Evolutionary conservation across 2,797 vertebrate species (phyloP).

Genomic region (Octomys mimax): DNA sequence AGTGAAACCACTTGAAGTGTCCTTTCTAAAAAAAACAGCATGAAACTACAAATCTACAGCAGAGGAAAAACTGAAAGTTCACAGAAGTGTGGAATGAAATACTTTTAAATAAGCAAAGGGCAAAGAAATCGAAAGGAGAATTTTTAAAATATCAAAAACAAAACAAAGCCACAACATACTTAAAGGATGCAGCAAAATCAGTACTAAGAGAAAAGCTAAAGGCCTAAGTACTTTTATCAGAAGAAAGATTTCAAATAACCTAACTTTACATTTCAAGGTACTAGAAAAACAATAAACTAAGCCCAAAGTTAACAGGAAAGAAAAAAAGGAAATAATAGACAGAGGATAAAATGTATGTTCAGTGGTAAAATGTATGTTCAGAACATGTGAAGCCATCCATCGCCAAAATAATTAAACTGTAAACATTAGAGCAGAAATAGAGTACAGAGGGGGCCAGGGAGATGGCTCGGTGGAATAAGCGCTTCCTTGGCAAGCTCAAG

Average conservation of each 20-base stretch:
- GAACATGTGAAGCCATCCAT: background rate
- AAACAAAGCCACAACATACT: background rate
- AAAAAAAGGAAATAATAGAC: background rate
- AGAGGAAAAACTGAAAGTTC: constrained; percentile 4
- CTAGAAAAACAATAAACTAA: background rate
- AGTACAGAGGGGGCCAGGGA: too few relatives aligned
- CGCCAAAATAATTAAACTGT: background rate
- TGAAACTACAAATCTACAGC: background rate
- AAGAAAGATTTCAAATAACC: constrained; percentile 19
- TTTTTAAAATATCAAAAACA: background rate
- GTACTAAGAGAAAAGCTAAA: background rate
- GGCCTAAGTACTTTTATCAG: background rate
- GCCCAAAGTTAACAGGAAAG: constrained; percentile 20
- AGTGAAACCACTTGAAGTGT: background rate
- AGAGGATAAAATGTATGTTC: background rate
- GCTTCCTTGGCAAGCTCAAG: too few relatives aligned
- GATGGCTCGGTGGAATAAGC: too few relatives aligned
- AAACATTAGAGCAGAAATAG: background rate
- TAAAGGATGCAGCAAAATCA: background rate
- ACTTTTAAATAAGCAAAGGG: background rate
- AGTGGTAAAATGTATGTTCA: background rate
- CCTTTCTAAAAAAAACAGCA: background rate
- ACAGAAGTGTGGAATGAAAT: background rate
- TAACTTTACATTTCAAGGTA: constrained; percentile 5
- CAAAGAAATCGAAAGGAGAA: background rate